phyloP scores from a whole-genome alignment of 2,888 invertebrate genomes.

The Camponotus fellah region DNA sequence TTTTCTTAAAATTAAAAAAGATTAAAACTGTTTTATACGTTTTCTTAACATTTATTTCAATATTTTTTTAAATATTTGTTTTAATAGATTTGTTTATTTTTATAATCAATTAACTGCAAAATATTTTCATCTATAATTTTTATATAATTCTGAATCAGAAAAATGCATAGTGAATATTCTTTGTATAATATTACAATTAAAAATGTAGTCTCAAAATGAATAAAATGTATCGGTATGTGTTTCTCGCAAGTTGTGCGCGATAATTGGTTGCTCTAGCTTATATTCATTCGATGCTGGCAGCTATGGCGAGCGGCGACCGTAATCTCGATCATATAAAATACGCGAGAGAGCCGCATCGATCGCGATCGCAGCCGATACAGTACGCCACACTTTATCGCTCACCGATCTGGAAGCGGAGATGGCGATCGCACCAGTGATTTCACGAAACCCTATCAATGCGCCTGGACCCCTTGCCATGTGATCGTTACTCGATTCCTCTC shows the following conservation, averaged over 20 bases:
- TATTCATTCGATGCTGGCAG: constrained; percentile 37
- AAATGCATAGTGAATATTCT: neutral
- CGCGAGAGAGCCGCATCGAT: constrained; percentile 17
- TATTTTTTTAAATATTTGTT: neutral
- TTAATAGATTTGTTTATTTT: neutral
- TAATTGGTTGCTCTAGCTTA: constrained; percentile 67
- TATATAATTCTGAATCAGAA: neutral
- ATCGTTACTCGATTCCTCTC: constrained; percentile 42
- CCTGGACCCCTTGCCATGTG: neutral
- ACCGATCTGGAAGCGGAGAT: constrained; percentile 46
- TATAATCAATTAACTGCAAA: neutral
- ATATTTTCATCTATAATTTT: neutral
- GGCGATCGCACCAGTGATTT: constrained; percentile 34
- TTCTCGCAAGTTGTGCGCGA: constrained; percentile 42
- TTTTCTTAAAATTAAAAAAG: neutral
- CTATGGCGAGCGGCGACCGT: constrained; percentile 35
- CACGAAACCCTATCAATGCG: constrained; percentile 42
- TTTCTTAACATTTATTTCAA: neutral
- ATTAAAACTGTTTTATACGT: neutral
- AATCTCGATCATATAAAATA: constrained; percentile 37
- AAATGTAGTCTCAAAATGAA: neutral
- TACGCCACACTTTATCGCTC: constrained; percentile 34
- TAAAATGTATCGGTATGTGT: neutral
- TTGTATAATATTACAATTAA: neutral
- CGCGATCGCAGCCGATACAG: constrained; percentile 31